A percentile compares a stretch with the other conserved stretches of the same genome.
phyloP scores from a whole-genome alignment of 2,888 invertebrate genomes.

The Oegoconia quadripuncta region DNA sequence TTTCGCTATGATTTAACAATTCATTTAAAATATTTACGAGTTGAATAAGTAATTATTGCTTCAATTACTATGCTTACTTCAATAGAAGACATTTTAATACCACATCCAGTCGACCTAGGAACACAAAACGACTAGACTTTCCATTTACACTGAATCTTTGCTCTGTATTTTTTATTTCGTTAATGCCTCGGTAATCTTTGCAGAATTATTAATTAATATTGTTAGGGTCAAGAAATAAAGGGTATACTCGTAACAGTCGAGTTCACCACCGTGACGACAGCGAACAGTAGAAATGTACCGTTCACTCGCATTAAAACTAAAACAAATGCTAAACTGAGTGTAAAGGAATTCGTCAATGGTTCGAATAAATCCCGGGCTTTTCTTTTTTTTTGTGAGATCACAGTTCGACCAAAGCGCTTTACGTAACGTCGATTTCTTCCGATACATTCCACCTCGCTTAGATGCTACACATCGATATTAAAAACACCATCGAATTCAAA shows the following conservation, averaged over 20 bases:
- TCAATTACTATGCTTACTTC: too few relatives aligned
- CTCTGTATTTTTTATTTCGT: background rate
- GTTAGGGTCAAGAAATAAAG: conserved; percentile 13
- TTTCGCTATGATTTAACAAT: too few relatives aligned
- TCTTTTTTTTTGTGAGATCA: conserved; percentile 26
- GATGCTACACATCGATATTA: background rate
- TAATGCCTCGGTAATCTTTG: background rate
- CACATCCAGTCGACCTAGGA: too few relatives aligned
- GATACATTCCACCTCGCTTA: background rate
- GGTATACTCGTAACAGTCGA: conserved; percentile 8
- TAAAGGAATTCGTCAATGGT: conserved; percentile 50
- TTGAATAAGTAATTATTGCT: too few relatives aligned
- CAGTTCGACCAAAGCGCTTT: background rate
- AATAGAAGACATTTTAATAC: too few relatives aligned
- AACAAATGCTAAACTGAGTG: conserved; percentile 43
- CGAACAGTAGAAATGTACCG: conserved; percentile 31
- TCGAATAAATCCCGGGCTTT: conserved; percentile 37
- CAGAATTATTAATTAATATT: conserved; percentile 19
- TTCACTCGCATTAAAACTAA: conserved; percentile 39
- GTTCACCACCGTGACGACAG: conserved; percentile 24
- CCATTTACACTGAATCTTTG: background rate
- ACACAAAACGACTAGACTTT: too few relatives aligned
- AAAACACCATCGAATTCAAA: background rate
- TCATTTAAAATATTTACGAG: too few relatives aligned
- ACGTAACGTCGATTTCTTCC: conserved; percentile 1